Conservation (phyloP, 2,797 vertebrate species). For the Kryptopterus vitreolus region DNA sequence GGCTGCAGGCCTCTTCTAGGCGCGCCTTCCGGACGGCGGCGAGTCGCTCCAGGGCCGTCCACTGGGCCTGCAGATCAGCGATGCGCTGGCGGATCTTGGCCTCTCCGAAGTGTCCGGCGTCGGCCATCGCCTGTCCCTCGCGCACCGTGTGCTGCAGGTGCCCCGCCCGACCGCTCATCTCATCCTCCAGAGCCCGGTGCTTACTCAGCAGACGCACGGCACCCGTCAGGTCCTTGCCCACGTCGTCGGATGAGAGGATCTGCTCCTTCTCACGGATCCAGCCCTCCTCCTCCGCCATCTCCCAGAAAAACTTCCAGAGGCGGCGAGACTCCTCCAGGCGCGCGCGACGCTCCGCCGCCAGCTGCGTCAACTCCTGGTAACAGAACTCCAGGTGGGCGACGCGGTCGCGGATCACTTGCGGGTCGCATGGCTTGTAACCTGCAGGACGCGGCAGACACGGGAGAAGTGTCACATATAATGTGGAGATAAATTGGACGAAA, state of each 20-base stretch:
- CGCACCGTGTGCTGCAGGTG: slow-evolving; percentile 91
- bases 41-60: slow-evolving; percentile 89
- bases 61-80: slow-evolving; percentile 86
- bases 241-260: slow-evolving; percentile 93
- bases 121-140: slow-evolving; percentile 91
- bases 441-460: slow-evolving; percentile 26
- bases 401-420: slow-evolving; percentile 92
- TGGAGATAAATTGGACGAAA: neutral
- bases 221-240: slow-evolving; percentile 92
- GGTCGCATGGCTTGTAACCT: slow-evolving; percentile 97
- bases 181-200: slow-evolving; percentile 93
- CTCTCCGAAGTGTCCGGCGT: slow-evolving; percentile 89
- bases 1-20: slow-evolving; percentile 87
- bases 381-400: slow-evolving; percentile 97
- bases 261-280: slow-evolving; percentile 98
- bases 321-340: slow-evolving; percentile 93
- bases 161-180: slow-evolving; percentile 89
- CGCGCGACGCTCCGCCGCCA: slow-evolving; percentile 87
- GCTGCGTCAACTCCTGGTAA: slow-evolving; percentile 93
- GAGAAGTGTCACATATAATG: neutral
- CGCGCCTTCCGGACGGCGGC: slow-evolving; percentile 88
- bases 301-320: slow-evolving; percentile 99
- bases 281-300: slow-evolving; percentile 97
- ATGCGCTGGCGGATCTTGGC: slow-evolving; percentile 92
- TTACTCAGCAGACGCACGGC: slow-evolving; percentile 90